Evolutionary conservation across 92 coral and sea anemone genomes (phyloP).

Genomic region (Pocillopora grandis): DNA sequence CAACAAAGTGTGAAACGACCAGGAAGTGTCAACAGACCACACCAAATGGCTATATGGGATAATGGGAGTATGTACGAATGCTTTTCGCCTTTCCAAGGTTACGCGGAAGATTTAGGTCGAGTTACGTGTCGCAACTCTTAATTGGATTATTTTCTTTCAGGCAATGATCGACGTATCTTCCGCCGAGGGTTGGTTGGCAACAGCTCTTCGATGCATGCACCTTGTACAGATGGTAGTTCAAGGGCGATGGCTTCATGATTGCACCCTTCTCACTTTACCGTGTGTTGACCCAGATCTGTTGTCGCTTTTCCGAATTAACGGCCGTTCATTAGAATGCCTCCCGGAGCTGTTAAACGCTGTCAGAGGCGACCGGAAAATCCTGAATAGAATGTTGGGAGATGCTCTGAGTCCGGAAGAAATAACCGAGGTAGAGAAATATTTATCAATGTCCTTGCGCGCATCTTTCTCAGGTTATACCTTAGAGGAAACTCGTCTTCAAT

Average conservation of each 20-base stretch:
- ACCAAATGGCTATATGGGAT: no score
- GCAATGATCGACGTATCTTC: slow-evolving; percentile 99
- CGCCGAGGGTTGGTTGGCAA: slow-evolving; percentile 95
- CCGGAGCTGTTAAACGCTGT: slow-evolving; percentile 87
- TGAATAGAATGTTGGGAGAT: slow-evolving; percentile 71
- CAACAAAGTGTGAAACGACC: no score
- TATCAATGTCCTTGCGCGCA: no score
- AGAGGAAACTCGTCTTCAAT: no score
- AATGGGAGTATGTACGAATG: no score
- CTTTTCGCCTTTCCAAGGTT: no score
- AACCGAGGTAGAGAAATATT: slow-evolving; percentile 59
- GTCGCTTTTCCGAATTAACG: slow-evolving; percentile 61
- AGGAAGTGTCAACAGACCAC: no score
- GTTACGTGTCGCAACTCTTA: background rate
- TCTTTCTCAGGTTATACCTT: no score
- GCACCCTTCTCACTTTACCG: slow-evolving; percentile 84
- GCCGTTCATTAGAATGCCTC: slow-evolving; percentile 71
- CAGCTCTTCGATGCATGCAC: slow-evolving; percentile 86
- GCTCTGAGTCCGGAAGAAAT: slow-evolving; percentile 66
- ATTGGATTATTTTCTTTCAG: slow-evolving; percentile 32
- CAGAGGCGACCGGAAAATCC: slow-evolving; percentile 51
- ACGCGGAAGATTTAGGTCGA: no score
- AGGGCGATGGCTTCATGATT: slow-evolving; percentile 96
- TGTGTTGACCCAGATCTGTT: slow-evolving; percentile 73
- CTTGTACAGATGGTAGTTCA: slow-evolving; percentile 96